phyloP scores from a whole-genome alignment of 2,797 vertebrate genomes.

The Menidia menidia region DNA sequence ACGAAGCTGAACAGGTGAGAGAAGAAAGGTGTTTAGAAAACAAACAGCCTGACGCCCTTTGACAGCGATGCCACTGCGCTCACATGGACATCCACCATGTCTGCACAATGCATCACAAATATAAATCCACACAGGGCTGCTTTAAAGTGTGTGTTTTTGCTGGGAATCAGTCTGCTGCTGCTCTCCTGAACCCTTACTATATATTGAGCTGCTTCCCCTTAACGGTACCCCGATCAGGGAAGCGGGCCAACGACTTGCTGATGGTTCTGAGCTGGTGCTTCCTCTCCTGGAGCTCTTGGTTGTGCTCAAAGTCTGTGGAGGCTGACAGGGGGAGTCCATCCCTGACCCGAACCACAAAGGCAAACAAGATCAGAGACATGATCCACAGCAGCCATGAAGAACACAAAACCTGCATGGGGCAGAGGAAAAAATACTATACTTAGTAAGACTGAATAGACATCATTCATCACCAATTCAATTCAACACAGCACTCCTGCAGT shows the following conservation, averaged over 20 bases:
- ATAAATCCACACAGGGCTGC: not conserved
- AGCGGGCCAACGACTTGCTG: constrained; percentile 80
- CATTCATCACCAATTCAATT: not conserved
- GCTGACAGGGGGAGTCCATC: constrained; percentile 97
- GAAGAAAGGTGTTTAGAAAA: constrained; percentile 70
- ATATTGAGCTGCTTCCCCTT: constrained; percentile 87
- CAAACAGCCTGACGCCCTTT: constrained; percentile 62
- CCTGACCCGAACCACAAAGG: constrained; percentile 93
- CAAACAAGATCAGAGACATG: constrained; percentile 97
- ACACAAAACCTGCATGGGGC: constrained; percentile 79
- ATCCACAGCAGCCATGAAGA: constrained; percentile 83
- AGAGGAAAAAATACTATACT: constrained; percentile 5
- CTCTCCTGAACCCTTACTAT: constrained; percentile 82
- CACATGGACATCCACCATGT: constrained; percentile 14
- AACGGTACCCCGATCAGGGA: constrained; percentile 87
- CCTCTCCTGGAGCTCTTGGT: constrained; percentile 89
- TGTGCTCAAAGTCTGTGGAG: constrained; percentile 94
- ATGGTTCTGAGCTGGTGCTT: constrained; percentile 89
- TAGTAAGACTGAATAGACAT: not conserved
- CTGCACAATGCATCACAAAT: constrained; percentile 4
- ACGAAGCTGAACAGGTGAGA: constrained; percentile 85
- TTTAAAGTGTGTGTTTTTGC: constrained; percentile 5
- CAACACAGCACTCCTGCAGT: not conserved
- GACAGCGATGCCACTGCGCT: constrained; percentile 26
- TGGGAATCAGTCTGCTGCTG: constrained; percentile 9